Conservation (phyloP, 2,888 invertebrate species). For the Dolichomitus sp. region DNA sequence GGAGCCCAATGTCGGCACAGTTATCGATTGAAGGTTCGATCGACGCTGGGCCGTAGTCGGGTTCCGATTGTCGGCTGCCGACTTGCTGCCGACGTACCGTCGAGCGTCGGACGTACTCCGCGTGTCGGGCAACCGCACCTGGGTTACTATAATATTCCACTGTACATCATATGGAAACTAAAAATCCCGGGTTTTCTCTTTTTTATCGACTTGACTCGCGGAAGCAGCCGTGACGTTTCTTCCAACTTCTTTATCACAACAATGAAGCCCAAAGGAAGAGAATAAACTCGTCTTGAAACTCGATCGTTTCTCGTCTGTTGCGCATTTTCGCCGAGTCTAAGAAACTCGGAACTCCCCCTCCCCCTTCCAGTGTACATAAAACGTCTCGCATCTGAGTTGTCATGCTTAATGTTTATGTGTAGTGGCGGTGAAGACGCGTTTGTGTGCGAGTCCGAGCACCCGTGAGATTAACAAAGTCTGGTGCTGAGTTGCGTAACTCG, state of each 20-base stretch:
- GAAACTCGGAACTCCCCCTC: conserved; percentile 18
- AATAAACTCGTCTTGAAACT: conserved; percentile 41
- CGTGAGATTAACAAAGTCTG: conserved; percentile 69
- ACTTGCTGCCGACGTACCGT: too few relatives aligned
- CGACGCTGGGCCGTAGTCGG: too few relatives aligned
- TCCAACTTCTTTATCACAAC: conserved; percentile 15
- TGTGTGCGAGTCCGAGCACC: conserved; percentile 61
- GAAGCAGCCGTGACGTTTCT: neutral
- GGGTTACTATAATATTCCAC: too few relatives aligned
- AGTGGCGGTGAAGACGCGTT: conserved; percentile 8
- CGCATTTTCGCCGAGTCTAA: conserved; percentile 19
- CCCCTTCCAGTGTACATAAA: conserved; percentile 1
- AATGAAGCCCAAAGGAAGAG: conserved; percentile 8
- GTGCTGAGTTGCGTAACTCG: conserved; percentile 65
- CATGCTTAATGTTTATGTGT: neutral
- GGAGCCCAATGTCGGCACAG: too few relatives aligned
- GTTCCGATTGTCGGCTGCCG: too few relatives aligned
- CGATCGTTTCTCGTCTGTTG: conserved; percentile 31
- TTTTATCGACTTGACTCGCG: conserved; percentile 5
- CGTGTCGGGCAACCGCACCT: too few relatives aligned
- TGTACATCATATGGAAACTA: neutral
- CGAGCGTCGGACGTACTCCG: too few relatives aligned
- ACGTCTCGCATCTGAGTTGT: conserved; percentile 3
- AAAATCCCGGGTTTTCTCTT: neutral
- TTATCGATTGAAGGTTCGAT: too few relatives aligned